Evolutionary conservation across 2,888 invertebrate genomes (phyloP), one percentile per base, ranked within the genome.

Genomic region (Rugalucina vietnamica): DNA sequence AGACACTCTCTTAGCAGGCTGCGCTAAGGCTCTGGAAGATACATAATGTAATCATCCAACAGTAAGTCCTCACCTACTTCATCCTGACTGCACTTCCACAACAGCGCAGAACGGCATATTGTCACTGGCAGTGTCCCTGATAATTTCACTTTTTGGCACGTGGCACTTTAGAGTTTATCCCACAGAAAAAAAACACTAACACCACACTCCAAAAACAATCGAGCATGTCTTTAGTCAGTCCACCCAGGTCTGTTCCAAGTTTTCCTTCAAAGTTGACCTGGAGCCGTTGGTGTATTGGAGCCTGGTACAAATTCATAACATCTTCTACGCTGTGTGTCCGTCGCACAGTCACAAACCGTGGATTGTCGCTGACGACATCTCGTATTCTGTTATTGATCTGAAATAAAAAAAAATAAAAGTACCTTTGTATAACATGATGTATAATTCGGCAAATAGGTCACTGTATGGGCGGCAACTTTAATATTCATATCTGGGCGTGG

Each of bases 211-310:
- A 71, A 37, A 71, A 71, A 71, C 71, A 71, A n/a, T 34, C 4
- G 27, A 71, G 36, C 71, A 71, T 71, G 39, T 71, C 71, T 37
- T 36, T 71, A 4, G 71, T 71, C 8, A 71, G 71, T 3, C 71
- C 71, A 4, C 37, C 71, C 10, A 71, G 27, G 37, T 71, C 71
- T 36, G 4, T 4, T n/a, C 71, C 71, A 14, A 24, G 39, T 39
- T 71, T 37, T 14, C 69, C 32, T 12, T 54, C 12, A 54, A 54
- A n/a, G 5, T 54, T 54, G 5, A 54, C 21, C n/a, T n/a, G 8
- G 54, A 54, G 54, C 4, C 21, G n/a, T 54, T n/a, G 5, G 54
- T 54, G 21, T n/a, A 54, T n/a, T n/a, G n/a, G n/a, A 54, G 12
- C n/a, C n/a, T 24, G n/a, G 54, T 54, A 54, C 5, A 8, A n/a